phyloP scores from a whole-genome alignment of 2,888 invertebrate species.

The Crossocerus cetratus region DNA sequence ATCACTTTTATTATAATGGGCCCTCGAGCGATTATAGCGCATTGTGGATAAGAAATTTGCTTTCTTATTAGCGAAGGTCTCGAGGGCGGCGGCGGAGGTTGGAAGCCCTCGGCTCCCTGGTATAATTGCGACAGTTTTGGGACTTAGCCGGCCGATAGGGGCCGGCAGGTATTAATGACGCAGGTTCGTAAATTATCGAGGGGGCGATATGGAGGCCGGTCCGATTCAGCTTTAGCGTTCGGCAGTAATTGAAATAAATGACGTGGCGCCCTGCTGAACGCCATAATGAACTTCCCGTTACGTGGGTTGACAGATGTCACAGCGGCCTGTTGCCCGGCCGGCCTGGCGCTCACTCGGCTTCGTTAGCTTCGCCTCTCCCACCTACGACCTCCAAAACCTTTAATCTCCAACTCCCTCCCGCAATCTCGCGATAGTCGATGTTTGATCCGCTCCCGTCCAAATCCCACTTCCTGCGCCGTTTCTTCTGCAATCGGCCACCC shows the following conservation, averaged over 20 bases:
- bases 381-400: slow-evolving; percentile 44
- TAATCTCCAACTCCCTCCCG: slow-evolving; percentile 41
- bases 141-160: neutral
- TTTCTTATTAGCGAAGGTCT: too few relatives aligned
- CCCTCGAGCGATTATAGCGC: too few relatives aligned
- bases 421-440: slow-evolving; percentile 28
- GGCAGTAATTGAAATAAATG: slow-evolving; percentile 66
- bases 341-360: slow-evolving; percentile 28
- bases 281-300: slow-evolving; percentile 64
- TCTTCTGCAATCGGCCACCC: neutral
- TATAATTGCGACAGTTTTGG: slow-evolving; percentile 25
- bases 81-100: too few relatives aligned
- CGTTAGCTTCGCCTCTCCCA: slow-evolving; percentile 43
- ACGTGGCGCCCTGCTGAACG: slow-evolving; percentile 53
- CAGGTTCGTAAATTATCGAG: slow-evolving; percentile 48
- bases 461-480: slow-evolving; percentile 2
- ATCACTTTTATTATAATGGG: too few relatives aligned
- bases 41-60: too few relatives aligned
- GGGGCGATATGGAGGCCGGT: slow-evolving; percentile 8
- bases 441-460: neutral
- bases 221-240: slow-evolving; percentile 61
- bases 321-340: slow-evolving; percentile 40
- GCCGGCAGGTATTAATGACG: slow-evolving; percentile 44
- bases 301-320: slow-evolving; percentile 62
- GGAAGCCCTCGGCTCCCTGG: neutral